phyloP scores from a whole-genome alignment of 2,888 invertebrate genomes.

The Alloplasta piceator region DNA sequence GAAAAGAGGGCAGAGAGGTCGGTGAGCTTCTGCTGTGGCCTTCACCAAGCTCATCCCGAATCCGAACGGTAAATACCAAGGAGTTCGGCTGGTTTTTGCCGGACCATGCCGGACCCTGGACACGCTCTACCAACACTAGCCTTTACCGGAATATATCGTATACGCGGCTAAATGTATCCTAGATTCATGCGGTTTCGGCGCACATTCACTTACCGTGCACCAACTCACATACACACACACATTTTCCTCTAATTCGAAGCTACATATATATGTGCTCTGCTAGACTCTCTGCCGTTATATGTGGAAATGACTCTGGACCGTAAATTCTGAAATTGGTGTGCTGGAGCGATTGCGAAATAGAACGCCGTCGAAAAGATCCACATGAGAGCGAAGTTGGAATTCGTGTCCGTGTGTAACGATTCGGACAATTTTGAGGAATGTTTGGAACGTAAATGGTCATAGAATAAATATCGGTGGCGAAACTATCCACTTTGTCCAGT shows the following conservation, averaged over 20 bases:
- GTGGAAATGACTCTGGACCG: slow-evolving; percentile 39
- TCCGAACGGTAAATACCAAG: slow-evolving; percentile 61
- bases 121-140: slow-evolving; percentile 44
- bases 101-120: slow-evolving; percentile 33
- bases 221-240: slow-evolving; percentile 11
- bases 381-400: slow-evolving; percentile 23
- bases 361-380: slow-evolving; percentile 47
- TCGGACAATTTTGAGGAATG: too few relatives aligned
- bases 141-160: slow-evolving; percentile 46
- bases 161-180: slow-evolving; percentile 48
- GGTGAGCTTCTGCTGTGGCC: slow-evolving; percentile 36
- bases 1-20: slow-evolving; percentile 23
- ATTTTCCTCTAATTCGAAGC: slow-evolving; percentile 48
- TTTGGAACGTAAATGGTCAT: too few relatives aligned
- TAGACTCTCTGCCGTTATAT: background rate
- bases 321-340: slow-evolving; percentile 45
- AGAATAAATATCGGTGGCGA: too few relatives aligned
- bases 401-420: background rate
- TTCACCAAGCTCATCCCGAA: slow-evolving; percentile 52
- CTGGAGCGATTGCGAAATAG: slow-evolving; percentile 45
- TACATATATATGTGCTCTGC: background rate
- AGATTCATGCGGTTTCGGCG: slow-evolving; percentile 50
- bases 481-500: too few relatives aligned
- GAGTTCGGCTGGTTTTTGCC: slow-evolving; percentile 41
- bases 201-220: slow-evolving; percentile 41